Evolutionary conservation across 2,888 invertebrate species (phyloP).

Genomic region (Orthonevra nobilis): DNA sequence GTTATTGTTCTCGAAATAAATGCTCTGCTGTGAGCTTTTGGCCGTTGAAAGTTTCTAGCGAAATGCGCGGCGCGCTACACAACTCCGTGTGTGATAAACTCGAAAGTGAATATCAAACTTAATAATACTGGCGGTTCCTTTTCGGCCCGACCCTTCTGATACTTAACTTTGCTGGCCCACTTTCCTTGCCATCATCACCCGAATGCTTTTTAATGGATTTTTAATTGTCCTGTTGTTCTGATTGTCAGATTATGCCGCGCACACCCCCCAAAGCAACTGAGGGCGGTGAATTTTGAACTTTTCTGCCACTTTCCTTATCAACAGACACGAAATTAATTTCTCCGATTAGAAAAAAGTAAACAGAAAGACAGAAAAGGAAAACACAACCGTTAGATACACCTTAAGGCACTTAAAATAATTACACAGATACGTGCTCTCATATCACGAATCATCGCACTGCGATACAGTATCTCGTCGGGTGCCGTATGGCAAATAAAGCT

Average conservation of each 20-base stretch:
- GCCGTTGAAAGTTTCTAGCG: slow-evolving; percentile 61
- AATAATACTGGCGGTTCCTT: slow-evolving; percentile 20
- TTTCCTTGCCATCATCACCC: slow-evolving; percentile 29
- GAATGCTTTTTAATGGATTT: slow-evolving; percentile 59
- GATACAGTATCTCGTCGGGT: slow-evolving; percentile 8
- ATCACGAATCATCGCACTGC: background rate
- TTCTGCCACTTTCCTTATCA: slow-evolving; percentile 57
- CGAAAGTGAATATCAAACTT: slow-evolving; percentile 61
- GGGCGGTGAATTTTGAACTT: slow-evolving; percentile 64
- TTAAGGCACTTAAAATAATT: slow-evolving; percentile 65
- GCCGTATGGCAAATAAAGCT: slow-evolving; percentile 25
- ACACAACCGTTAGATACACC: slow-evolving; percentile 50
- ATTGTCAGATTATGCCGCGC: slow-evolving; percentile 62
- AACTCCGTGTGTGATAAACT: slow-evolving; percentile 61
- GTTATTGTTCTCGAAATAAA: slow-evolving; percentile 62
- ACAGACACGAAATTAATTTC: slow-evolving; percentile 57
- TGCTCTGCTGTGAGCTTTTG: slow-evolving; percentile 51
- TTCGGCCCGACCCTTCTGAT: slow-evolving; percentile 43
- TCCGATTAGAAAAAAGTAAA: slow-evolving; percentile 16
- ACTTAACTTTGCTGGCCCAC: slow-evolving; percentile 62
- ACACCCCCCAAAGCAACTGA: slow-evolving; percentile 25
- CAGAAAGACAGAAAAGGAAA: slow-evolving; percentile 12
- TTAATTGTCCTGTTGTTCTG: slow-evolving; percentile 68
- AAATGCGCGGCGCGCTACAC: slow-evolving; percentile 60
- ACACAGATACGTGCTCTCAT: slow-evolving; percentile 5